A percentile compares a stretch with the other conserved stretches of the same genome.
These are phyloP conservation scores for Papilio elwesi DNA, from an alignment of 2,888 invertebrate genomes.

Conservation along the genomic window DNA sequence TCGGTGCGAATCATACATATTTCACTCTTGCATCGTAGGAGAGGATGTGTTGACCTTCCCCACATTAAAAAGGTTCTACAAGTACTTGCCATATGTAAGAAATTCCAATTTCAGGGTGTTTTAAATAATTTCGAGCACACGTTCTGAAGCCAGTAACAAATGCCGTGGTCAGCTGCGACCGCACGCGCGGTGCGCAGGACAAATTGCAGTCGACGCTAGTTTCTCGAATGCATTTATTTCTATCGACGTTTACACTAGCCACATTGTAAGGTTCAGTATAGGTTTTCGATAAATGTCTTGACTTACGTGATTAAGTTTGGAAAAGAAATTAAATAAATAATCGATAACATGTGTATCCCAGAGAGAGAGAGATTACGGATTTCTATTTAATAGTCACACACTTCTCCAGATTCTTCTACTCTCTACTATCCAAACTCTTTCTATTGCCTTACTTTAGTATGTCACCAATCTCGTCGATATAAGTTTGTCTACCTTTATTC, in stretches of 20 bases:
- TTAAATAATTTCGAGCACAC: not conserved
- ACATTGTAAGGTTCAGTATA: not conserved
- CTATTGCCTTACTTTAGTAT: too few relatives aligned
- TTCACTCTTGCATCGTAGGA: too few relatives aligned
- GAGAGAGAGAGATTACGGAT: too few relatives aligned
- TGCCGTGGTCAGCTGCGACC: slow-evolving; percentile 16
- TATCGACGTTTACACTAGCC: slow-evolving; percentile 26
- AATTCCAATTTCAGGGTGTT: not conserved
- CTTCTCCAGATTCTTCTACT: too few relatives aligned
- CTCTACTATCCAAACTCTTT: too few relatives aligned
- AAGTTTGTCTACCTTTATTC: too few relatives aligned
- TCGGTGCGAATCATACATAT: too few relatives aligned
- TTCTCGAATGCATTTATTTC: slow-evolving; percentile 27
- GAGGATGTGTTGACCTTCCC: too few relatives aligned
- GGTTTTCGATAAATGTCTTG: not conserved
- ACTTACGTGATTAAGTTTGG: not conserved
- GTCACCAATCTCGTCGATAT: too few relatives aligned
- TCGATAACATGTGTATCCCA: too few relatives aligned
- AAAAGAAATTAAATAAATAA: not conserved
- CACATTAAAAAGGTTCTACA: not conserved
- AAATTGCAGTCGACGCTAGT: slow-evolving; percentile 30
- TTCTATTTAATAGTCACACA: too few relatives aligned
- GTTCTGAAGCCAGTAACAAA: slow-evolving; percentile 13
- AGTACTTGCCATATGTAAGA: not conserved
- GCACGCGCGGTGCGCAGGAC: slow-evolving; percentile 10